phyloP scores from a whole-genome alignment of 2,888 invertebrate species.

The Tryphoninae sp. region DNA sequence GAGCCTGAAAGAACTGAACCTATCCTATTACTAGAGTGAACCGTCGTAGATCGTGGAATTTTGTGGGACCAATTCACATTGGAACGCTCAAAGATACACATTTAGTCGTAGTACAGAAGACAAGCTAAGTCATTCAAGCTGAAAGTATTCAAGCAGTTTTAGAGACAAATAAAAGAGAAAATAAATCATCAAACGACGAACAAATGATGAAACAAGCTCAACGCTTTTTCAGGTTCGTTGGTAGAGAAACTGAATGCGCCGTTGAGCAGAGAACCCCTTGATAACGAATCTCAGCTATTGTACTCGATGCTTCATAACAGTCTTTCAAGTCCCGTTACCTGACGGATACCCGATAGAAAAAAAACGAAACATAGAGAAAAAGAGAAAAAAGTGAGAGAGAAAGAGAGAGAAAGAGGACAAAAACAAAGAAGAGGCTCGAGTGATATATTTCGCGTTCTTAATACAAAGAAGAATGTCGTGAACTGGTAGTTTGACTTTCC shows the following conservation, averaged over 20 bases:
- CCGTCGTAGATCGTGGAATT: constrained; percentile 68
- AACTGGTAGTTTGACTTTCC: constrained; percentile 58
- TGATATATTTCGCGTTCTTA: background rate
- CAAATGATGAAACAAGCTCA: background rate
- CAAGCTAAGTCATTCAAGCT: constrained; percentile 16
- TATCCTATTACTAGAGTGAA: constrained; percentile 52
- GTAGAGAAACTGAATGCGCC: constrained; percentile 23
- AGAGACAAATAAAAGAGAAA: background rate
- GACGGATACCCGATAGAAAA: constrained; percentile 43
- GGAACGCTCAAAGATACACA: constrained; percentile 61
- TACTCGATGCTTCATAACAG: constrained; percentile 38
- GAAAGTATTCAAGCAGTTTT: constrained; percentile 45
- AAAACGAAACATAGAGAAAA: background rate
- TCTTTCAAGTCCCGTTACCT: constrained; percentile 53
- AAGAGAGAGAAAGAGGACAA: constrained; percentile 20
- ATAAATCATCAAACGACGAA: background rate
- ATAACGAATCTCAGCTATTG: constrained; percentile 31
- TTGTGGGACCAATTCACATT: constrained; percentile 71
- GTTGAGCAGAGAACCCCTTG: constrained; percentile 16
- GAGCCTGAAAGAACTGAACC: constrained; percentile 60
- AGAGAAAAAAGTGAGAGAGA: constrained; percentile 8
- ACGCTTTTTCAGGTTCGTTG: background rate
- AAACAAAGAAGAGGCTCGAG: background rate
- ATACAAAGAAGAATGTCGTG: background rate
- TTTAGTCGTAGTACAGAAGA: constrained; percentile 25